A percentile compares a stretch with the other conserved stretches of the same genome.
Evolutionary conservation across 2,888 invertebrate species (phyloP).

Genomic region (Drosophila phalerata): DNA sequence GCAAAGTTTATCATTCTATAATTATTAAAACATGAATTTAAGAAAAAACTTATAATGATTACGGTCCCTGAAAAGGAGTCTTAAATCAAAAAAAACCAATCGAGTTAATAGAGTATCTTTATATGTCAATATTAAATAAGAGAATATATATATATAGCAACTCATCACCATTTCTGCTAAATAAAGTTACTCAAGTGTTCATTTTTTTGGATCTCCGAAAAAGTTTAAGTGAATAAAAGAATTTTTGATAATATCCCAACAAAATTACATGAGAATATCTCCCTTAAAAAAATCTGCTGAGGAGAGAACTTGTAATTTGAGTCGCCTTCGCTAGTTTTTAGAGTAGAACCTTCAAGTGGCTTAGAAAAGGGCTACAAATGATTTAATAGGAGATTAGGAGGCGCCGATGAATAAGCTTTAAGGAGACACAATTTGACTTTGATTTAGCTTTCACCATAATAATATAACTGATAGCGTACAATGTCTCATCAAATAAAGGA

Average conservation of each 20-base stretch:
- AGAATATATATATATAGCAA: no score
- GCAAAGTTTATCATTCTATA: no score
- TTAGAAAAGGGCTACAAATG: background rate
- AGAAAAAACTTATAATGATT: no score
- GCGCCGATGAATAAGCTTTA: background rate
- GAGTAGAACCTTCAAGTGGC: background rate
- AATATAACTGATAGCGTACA: conserved; percentile 2
- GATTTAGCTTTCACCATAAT: background rate
- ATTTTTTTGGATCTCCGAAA: background rate
- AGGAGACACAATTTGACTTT: background rate
- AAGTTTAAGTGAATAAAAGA: no score
- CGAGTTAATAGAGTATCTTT: background rate
- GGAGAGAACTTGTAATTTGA: background rate
- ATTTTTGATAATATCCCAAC: no score
- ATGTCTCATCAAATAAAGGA: background rate
- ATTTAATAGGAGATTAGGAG: background rate
- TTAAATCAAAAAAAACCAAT: background rate
- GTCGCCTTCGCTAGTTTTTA: background rate
- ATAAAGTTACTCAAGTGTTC: background rate
- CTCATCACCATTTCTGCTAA: no score
- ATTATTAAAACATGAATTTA: no score
- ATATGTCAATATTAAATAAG: background rate
- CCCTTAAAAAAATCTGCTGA: background rate
- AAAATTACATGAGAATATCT: background rate
- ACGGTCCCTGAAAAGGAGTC: no score